phyloP scores from a whole-genome alignment of 2,888 invertebrate genomes.

The Geotrupes spiniger region DNA sequence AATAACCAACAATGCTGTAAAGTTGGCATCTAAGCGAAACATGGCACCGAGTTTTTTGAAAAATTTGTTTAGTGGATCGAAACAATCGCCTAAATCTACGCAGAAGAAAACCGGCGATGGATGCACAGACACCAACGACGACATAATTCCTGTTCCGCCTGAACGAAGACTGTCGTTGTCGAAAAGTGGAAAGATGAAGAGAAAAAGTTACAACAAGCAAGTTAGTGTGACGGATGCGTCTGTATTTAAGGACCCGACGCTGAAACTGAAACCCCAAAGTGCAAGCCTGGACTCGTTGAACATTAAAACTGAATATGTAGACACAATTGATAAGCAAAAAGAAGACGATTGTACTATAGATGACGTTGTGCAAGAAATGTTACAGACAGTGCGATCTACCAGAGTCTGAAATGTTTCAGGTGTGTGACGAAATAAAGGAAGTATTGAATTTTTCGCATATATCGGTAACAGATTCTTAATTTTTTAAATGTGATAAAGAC shows the following conservation, averaged over 20 bases:
- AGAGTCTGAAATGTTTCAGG: slow-evolving; percentile 10
- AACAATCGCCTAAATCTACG: background rate
- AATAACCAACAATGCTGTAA: background rate
- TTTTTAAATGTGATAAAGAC: too few relatives aligned
- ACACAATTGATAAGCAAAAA: slow-evolving; percentile 9
- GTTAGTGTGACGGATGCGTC: slow-evolving; percentile 16
- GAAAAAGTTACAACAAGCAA: slow-evolving; percentile 25
- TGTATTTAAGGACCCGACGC: slow-evolving; percentile 10
- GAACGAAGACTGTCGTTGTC: slow-evolving; percentile 32
- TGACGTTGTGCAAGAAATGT: slow-evolving; percentile 19
- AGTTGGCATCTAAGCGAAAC: background rate
- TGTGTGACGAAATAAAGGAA: too few relatives aligned
- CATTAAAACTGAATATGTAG: background rate
- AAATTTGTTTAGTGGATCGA: slow-evolving; percentile 11
- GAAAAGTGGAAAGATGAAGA: slow-evolving; percentile 33
- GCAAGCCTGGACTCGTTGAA: background rate
- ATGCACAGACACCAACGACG: slow-evolving; percentile 14
- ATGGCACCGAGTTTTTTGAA: slow-evolving; percentile 15
- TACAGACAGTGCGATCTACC: slow-evolving; percentile 16
- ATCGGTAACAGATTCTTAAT: too few relatives aligned
- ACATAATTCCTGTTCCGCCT: slow-evolving; percentile 19
- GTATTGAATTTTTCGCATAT: too few relatives aligned
- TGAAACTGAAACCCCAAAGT: background rate
- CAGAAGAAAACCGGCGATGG: slow-evolving; percentile 8
- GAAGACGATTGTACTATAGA: slow-evolving; percentile 18